Evolutionary conservation across 2,797 vertebrate species (phyloP), one percentile per base, ranked within the genome.

Genomic region (Fratercula arctica): DNA sequence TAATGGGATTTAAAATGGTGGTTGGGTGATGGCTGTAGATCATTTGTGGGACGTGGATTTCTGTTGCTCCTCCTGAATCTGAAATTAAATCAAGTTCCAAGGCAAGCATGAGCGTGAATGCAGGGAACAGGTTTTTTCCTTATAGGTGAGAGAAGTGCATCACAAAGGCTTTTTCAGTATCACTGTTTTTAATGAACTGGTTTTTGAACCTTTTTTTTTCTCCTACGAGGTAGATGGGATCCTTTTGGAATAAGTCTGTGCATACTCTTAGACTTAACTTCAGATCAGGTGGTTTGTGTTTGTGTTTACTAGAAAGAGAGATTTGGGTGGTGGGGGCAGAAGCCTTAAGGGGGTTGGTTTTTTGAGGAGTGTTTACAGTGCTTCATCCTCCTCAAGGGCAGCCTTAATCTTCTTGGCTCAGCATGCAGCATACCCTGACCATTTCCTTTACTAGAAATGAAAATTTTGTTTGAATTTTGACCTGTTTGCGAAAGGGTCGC

Each of bases 371-470:
- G 8, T 81, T 91, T 66, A 61, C 57, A 63, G 4, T 86, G 39
- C 39, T 91, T 88, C 83, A 73, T 14, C 39, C 41, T 86, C 39
- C 33, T 61, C 25, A 59, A 57, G 66, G 39, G 33, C 24, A 13
- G 5, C 24, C 25, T 59, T 85, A 56, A 66, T 70, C 23, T 75
- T 67, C 45, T 89, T 35, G n/a, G 9, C 45, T 67, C 51, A 79
- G 33, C 35, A 2, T 57, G 33, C 37, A 60, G n/a, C 31, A n/a
- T 48, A 63, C 48, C 13, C 67, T 79, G 46, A 60, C 7, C 24
- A 66, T 39, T n/a, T 91, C 35, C 79, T 88, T 79, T 69, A 77
- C 41, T 94, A 77, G 91, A 95, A 89, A 72, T 72, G 6, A 80
- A 83, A 85, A 39, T 57, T 83, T 67, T 56, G 14, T 79, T 94